Base-by-base conservation (phyloP, 2,797 vertebrate species). In the Ammospiza maritima region DNA sequence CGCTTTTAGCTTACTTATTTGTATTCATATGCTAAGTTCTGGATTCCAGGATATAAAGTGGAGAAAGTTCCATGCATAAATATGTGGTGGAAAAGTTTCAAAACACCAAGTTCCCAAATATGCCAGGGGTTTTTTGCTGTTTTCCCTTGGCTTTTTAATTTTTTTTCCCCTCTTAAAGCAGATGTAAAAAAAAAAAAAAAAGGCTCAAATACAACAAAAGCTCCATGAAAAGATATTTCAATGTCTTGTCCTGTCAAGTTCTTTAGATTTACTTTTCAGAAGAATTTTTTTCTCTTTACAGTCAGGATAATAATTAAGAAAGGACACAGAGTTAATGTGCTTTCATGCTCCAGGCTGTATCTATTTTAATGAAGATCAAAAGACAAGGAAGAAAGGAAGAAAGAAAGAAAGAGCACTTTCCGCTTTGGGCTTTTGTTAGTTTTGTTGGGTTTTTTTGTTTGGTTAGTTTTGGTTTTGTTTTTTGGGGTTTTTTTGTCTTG, bases 301-400 rank as follows among this genome's bases (percentile, higher is more conserved):
- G 54, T 50, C 50, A 89, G 54, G 29, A 58, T 64, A 93, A 77
- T 74, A 94, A 92, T 89, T 92, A 94, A 92, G 50, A 85, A 90
- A 86, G 23, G 32, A 77, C 16, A 81, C 11, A 60, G 70, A 77
- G 13, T 78, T 74, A 86, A 89, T 92, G 54, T 64, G 44, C 27
- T 88, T 91, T 93, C 47, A 58, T 89, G 64, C 50, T 85, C 18
- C 16, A 71, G 66, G 53, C 44, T 75, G 67, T n/a, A 45, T 42
- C 38, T 12, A 44, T 89, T 94, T 89, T 89, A 86, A 90, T 60
- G 67, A 10, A 90, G 57, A 85, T 88, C 51, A 22, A 15, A 22
- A 44, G 14, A 11, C 16, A 26, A 10, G 36, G 36, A 38, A 38
- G 38, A 13, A 15, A 9, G 11, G 5, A 44, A 16, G 21, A 21